Conservation (phyloP, 1,140 invertebrate genomes). For the Penaeus vannamei region DNA sequence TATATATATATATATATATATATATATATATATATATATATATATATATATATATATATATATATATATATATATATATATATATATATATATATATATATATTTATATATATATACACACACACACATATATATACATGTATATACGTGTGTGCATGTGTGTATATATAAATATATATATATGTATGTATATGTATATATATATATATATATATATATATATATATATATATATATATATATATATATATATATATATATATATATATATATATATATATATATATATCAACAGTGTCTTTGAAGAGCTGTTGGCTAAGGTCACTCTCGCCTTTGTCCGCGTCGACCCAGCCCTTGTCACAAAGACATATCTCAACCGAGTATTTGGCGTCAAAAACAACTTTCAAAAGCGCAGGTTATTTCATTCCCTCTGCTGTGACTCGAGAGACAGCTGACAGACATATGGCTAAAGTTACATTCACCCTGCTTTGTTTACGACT, state of each 20-base stretch:
- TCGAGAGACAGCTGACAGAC: too few species aligned
- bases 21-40: not conserved
- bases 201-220: slow-evolving; percentile 16
- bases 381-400: too few species aligned
- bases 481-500: too few species aligned
- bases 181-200: slow-evolving; percentile 16
- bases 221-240: slow-evolving; percentile 16
- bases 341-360: too few species aligned
- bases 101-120: not conserved
- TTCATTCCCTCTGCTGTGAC: too few species aligned
- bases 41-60: not conserved
- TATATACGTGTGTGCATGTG: not conserved
- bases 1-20: too few species aligned
- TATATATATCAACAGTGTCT: not conserved
- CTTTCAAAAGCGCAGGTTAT: too few species aligned
- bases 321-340: too few species aligned
- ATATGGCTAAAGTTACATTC: too few species aligned
- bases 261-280: not conserved
- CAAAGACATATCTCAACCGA: too few species aligned
- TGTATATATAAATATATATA: too few species aligned
- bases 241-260: not conserved
- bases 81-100: not conserved
- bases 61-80: slow-evolving; percentile 6
- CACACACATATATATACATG: not conserved
- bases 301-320: too few species aligned